These are phyloP conservation scores for Chunga burmeisteri DNA, from an alignment of 2,113 vertebrate genomes.

Conservation along the genomic window DNA sequence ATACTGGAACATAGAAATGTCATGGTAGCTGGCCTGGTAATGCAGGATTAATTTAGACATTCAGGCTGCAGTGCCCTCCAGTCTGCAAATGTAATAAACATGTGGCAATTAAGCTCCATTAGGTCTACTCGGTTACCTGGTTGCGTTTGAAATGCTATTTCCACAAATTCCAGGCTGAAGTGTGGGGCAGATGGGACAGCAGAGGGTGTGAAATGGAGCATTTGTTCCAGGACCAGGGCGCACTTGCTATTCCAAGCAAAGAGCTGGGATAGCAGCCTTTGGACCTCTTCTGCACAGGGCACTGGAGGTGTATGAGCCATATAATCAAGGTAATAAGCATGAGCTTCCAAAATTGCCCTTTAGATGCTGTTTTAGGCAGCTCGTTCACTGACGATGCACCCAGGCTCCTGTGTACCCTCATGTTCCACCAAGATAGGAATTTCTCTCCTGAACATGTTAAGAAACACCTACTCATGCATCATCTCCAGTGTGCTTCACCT, in stretches of 20 bases:
- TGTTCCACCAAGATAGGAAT: not conserved
- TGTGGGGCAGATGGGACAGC: not conserved
- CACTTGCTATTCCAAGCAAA: not conserved
- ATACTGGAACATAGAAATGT: slow-evolving; percentile 14
- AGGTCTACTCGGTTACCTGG: slow-evolving; percentile 20
- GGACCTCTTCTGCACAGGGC: not conserved
- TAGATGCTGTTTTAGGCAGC: not conserved
- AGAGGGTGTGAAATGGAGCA: not conserved
- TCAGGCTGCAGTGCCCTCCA: slow-evolving; percentile 1
- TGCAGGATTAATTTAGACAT: slow-evolving; percentile 36
- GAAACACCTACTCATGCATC: not conserved
- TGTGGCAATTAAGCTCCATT: slow-evolving; percentile 31
- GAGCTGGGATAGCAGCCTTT: not conserved
- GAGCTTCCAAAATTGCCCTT: not conserved
- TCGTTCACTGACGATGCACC: fast-evolving
- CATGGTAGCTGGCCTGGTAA: slow-evolving; percentile 11
- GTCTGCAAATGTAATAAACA: slow-evolving; percentile 27
- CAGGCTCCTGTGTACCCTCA: not conserved
- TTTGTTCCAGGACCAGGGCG: not conserved
- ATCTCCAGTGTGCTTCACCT: not conserved
- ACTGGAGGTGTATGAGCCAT: not conserved
- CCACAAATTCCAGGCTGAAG: not conserved
- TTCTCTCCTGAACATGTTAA: not conserved
- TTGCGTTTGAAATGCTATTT: not conserved
- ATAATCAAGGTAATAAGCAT: not conserved